These are phyloP conservation scores for Lophochroa leadbeateri DNA, from an alignment of 2,113 vertebrate species.

Conservation along the genomic window DNA sequence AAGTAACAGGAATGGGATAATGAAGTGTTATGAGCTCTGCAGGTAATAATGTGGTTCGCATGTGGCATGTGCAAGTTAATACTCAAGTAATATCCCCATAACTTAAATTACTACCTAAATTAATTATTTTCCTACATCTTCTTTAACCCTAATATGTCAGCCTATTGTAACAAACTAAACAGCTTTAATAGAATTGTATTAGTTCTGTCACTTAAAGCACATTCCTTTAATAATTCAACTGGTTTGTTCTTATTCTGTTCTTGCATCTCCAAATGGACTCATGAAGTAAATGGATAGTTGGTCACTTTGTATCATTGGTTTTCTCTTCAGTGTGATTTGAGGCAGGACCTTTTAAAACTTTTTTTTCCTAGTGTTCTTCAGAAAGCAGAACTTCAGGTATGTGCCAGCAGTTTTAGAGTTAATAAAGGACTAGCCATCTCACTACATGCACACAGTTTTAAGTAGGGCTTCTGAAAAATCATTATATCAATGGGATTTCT, in stretches of 20 bases:
- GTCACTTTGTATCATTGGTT: neutral
- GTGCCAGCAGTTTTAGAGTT: neutral
- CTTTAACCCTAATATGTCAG: neutral
- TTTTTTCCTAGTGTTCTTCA: neutral
- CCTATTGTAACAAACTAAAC: neutral
- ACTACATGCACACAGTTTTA: rapidly evolving
- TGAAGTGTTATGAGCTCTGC: neutral
- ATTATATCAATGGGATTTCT: neutral
- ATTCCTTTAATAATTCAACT: neutral
- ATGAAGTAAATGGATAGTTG: neutral
- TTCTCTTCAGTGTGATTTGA: neutral
- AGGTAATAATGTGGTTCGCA: neutral
- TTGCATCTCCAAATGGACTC: neutral
- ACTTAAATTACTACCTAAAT: neutral
- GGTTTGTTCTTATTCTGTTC: neutral
- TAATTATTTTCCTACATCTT: neutral
- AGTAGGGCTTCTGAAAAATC: neutral
- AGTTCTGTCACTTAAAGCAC: neutral
- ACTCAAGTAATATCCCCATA: neutral
- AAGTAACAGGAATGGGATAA: neutral
- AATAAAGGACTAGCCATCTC: neutral
- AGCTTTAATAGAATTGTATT: neutral
- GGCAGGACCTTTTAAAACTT: neutral
- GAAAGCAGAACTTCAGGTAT: neutral
- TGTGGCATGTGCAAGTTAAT: neutral